phyloP scores from a whole-genome alignment of 2,113 vertebrate genomes.

The Zapornia atra region DNA sequence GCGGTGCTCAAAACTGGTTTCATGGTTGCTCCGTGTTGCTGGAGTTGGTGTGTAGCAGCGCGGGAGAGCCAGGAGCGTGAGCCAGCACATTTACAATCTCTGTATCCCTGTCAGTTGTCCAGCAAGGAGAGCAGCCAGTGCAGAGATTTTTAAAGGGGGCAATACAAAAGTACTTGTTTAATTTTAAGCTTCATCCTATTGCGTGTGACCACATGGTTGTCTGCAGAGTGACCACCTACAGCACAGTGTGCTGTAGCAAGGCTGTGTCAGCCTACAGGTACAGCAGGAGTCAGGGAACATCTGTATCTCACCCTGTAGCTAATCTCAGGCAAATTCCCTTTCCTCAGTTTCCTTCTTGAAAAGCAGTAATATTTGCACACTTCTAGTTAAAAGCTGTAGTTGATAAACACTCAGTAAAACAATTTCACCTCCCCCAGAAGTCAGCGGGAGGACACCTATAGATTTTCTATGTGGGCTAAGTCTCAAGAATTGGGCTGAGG shows the following conservation, averaged over 20 bases:
- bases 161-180: not conserved
- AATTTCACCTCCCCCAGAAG: not conserved
- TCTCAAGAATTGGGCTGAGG: not conserved
- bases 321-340: not conserved
- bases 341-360: not conserved
- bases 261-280: not conserved
- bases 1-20: not conserved
- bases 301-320: not conserved
- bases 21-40: fast-evolving
- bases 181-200: not conserved
- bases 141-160: not conserved
- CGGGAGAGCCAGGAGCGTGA: not conserved
- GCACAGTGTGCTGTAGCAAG: not conserved
- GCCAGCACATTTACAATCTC: fast-evolving
- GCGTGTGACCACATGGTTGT: fast-evolving
- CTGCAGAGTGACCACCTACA: no score
- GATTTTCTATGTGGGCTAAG: not conserved
- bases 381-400: not conserved
- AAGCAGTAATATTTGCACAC: not conserved
- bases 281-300: not conserved
- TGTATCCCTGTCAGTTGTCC: not conserved
- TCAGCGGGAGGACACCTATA: not conserved
- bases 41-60: not conserved
- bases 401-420: not conserved
- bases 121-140: not conserved